Conservation (phyloP, 2,888 invertebrate genomes). For the Belgica antarctica region DNA sequence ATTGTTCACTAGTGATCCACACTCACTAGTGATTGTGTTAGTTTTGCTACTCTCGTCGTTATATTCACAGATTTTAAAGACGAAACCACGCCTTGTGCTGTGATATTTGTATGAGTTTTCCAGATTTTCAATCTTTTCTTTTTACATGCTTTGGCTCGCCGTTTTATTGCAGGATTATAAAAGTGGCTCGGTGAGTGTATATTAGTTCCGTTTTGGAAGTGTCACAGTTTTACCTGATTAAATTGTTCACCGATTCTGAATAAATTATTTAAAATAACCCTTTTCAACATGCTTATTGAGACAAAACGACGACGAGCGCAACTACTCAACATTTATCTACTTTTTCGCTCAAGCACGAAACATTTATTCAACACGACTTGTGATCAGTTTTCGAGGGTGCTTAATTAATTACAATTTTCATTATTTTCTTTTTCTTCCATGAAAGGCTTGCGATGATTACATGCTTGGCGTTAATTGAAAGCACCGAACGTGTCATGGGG, state of each 20-base stretch:
- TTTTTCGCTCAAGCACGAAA: no score
- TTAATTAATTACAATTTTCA: constrained; percentile 37
- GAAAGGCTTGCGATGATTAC: constrained; percentile 40
- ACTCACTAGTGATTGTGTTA: constrained; percentile 23
- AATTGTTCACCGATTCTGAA: not conserved
- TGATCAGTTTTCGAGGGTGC: not conserved
- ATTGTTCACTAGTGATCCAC: no score
- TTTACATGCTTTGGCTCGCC: no score
- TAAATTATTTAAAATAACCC: constrained; percentile 14
- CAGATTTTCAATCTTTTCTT: no score
- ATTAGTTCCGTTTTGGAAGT: no score
- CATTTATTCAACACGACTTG: not conserved
- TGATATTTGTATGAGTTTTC: constrained; percentile 12
- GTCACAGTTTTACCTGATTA: no score
- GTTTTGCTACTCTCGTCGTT: constrained; percentile 16
- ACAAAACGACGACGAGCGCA: no score
- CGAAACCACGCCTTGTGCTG: constrained; percentile 18
- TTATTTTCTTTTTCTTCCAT: constrained; percentile 12
- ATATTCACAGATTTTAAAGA: constrained; percentile 8
- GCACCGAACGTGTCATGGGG: constrained; percentile 36
- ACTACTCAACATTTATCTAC: no score
- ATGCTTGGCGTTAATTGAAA: constrained; percentile 29
- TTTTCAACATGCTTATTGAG: not conserved
- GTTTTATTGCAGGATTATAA: no score
- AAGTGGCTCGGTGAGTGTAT: no score